A percentile compares a stretch with the other conserved stretches of the same genome.
These are phyloP conservation scores for Lytechinus variegatus DNA, from an alignment of 35 echinoderm and acorn worm genomes.

Conservation along the genomic window DNA sequence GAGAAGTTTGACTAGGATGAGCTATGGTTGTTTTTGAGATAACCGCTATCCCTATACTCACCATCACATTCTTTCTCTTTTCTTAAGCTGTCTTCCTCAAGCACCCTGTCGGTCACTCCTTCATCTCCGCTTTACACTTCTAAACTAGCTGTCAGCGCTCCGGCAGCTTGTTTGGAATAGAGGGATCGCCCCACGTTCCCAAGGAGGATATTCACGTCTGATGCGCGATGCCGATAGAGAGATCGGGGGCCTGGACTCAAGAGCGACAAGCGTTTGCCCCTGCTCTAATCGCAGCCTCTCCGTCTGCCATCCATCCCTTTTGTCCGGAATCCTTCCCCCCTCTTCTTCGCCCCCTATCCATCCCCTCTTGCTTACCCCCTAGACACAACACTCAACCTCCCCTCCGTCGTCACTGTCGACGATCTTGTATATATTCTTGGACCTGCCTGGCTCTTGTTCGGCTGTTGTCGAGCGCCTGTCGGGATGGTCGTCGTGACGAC, in stretches of 20 bases:
- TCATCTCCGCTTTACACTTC: not conserved
- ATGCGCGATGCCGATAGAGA: not conserved
- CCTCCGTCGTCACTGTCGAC: not conserved
- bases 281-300: not conserved
- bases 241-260: not conserved
- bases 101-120: not conserved
- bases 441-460: not conserved
- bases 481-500: not conserved
- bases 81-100: not conserved
- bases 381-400: not conserved
- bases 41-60: not conserved
- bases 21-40: not conserved
- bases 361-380: not conserved
- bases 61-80: not conserved
- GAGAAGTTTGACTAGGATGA: not conserved
- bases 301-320: not conserved
- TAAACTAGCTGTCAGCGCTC: not conserved
- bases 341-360: not conserved
- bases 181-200: not conserved
- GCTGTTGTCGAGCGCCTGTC: not conserved
- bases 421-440: not conserved
- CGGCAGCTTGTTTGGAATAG: not conserved
- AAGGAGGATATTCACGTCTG: not conserved
- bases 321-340: not conserved
- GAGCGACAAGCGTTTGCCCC: slow-evolving; percentile 6